Base-by-base conservation (phyloP, 2,113 vertebrate species). In the Tragelaphus strepsiceros region DNA sequence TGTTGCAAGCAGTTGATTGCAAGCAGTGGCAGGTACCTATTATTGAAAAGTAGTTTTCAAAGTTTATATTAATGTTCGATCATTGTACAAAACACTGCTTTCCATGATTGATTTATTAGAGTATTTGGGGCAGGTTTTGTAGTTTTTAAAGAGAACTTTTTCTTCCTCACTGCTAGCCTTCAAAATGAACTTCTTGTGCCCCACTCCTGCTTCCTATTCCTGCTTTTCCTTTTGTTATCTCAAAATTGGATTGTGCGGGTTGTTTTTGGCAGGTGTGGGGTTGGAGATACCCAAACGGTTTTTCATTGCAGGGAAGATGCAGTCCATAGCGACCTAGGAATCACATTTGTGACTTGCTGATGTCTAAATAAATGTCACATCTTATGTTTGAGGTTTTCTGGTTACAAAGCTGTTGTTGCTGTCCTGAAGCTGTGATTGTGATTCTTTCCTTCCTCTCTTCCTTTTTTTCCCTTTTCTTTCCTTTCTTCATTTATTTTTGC, bases 311-410 rank as follows among this genome's bases (percentile, higher is more conserved):
- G 54, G 71, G 91, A 74, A n/a, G 51, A 88, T 22, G 43, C 61
- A 46, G 95, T 96, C 80, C 67, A 96, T 77, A 82, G 62, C 82
- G 85, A 80, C 67, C n/a, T 58, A 56, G 51, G 88, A 96, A 56
- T 94, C 53, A 21, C 28, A 74, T 97, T 85, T 88, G 84, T 83
- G 53, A 82, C 54, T 95, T 94, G 49, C 81, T 43, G 46, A 71
- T 88, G 61, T 83, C 59, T 88, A 3, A 21, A 54, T 92, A 61
- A 96, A 97, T 96, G 88, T 77, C 85, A 96, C 26, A 7, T 94
- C 51, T 90, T 96, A 96, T 90, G 95, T 93, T 49, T 53, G 88
- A 95, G 77, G 85, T 71, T 85, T 98, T 96, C 94, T 92, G 92
- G 85, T 98, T 97, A 74, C 56, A 77, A 49, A 88, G 88, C 35